These are phyloP conservation scores for Stomatorhinus ivindoensis DNA, from an alignment of 2,113 vertebrate species.

Conservation along the genomic window DNA sequence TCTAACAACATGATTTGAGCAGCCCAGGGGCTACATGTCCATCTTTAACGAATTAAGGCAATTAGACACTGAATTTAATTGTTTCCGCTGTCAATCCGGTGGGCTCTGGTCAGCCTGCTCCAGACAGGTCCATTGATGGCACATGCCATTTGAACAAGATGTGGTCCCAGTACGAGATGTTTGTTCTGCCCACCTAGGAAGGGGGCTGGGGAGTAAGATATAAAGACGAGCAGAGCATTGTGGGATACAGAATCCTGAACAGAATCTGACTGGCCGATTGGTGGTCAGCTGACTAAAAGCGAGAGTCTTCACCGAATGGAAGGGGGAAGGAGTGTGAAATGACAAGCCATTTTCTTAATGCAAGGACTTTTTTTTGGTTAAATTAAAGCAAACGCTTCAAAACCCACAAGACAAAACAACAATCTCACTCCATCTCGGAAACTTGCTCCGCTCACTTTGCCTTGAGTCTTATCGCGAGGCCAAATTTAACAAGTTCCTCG, in stretches of 20 bases:
- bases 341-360: slow-evolving; percentile 66
- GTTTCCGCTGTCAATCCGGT: slow-evolving; percentile 11
- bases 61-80: slow-evolving; percentile 17
- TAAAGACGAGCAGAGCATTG: neutral
- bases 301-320: neutral
- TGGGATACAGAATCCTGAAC: neutral
- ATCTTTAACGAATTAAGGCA: neutral
- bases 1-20: slow-evolving; percentile 1
- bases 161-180: neutral
- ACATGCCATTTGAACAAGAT: neutral
- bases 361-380: slow-evolving; percentile 63
- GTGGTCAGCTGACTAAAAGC: neutral
- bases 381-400: slow-evolving; percentile 46
- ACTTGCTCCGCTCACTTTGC: slow-evolving; percentile 81
- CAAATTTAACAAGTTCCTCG: slow-evolving; percentile 86
- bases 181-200: neutral
- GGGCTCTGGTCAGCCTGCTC: neutral
- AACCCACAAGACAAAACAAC: slow-evolving; percentile 74
- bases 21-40: slow-evolving; percentile 1
- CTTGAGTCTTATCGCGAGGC: slow-evolving; percentile 83
- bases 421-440: slow-evolving; percentile 87
- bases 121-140: neutral
- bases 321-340: slow-evolving; percentile 45
- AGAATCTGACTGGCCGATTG: neutral
- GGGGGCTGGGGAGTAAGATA: neutral